Conservation (phyloP, 2,888 invertebrate species). For the Eledone cirrhosa region DNA sequence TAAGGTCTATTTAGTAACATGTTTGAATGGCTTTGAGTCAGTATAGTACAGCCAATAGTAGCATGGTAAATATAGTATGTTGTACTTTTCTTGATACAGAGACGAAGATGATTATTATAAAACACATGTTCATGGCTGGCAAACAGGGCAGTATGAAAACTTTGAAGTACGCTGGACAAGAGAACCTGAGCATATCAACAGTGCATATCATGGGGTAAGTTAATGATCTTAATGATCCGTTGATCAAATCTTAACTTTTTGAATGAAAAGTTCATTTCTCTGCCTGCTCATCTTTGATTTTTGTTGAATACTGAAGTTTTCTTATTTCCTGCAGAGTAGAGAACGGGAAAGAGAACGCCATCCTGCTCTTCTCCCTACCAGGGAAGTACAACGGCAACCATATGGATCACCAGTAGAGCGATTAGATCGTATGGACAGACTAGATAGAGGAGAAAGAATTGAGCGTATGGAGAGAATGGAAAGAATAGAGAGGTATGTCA, state of each 20-base stretch:
- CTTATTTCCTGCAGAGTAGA: slow-evolving; percentile 27
- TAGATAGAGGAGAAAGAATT: background rate
- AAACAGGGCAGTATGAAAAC: slow-evolving; percentile 64
- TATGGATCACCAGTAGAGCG: slow-evolving; percentile 35
- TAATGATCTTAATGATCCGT: no score
- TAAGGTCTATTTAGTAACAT: no score
- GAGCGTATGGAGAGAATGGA: slow-evolving; percentile 9
- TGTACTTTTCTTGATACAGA: slow-evolving; percentile 33
- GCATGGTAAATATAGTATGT: no score
- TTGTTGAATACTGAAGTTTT: no score
- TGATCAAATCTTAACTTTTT: no score
- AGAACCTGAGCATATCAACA: slow-evolving; percentile 39
- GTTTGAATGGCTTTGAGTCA: no score
- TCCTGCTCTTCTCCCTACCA: background rate
- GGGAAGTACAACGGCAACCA: slow-evolving; percentile 32
- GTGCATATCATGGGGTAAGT: slow-evolving; percentile 10
- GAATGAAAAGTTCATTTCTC: no score
- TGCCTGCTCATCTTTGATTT: no score
- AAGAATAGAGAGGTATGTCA: background rate
- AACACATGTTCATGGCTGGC: slow-evolving; percentile 49
- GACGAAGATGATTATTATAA: slow-evolving; percentile 60
- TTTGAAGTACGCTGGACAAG: slow-evolving; percentile 65
- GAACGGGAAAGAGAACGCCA: slow-evolving; percentile 32
- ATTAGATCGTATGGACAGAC: slow-evolving; percentile 17
- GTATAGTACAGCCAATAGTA: no score